phyloP scores from a whole-genome alignment of 2,797 vertebrate genomes.

The Pseudocheirus occidentalis region DNA sequence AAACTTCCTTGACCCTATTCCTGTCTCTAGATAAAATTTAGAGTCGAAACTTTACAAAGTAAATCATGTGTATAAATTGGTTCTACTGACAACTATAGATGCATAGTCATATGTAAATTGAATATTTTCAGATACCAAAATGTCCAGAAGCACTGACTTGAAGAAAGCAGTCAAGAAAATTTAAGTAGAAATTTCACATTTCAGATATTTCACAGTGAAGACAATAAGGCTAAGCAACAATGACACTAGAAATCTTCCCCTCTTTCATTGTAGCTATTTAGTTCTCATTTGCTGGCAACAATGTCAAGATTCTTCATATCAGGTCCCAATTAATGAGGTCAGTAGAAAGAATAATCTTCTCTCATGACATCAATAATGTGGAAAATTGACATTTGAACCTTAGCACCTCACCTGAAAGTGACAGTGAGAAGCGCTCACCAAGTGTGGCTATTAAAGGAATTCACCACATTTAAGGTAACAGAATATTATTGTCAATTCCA shows the following conservation, averaged over 20 bases:
- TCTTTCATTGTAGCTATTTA: constrained; percentile 70
- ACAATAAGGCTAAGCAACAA: constrained; percentile 60
- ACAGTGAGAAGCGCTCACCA: neutral
- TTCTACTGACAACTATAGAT: constrained; percentile 76
- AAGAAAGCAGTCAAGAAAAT: constrained; percentile 67
- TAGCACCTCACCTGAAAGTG: neutral
- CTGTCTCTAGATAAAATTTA: constrained; percentile 74
- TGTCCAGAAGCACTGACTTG: constrained; percentile 71
- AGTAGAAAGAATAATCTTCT: neutral
- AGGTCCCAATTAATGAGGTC: neutral
- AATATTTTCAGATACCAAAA: constrained; percentile 63
- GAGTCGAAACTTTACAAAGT: constrained; percentile 73
- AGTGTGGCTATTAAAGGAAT: neutral
- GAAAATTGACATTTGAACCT: neutral
- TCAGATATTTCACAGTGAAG: constrained; percentile 65
- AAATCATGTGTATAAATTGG: constrained; percentile 79
- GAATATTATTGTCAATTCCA: neutral
- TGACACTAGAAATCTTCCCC: constrained; percentile 63
- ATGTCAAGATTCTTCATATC: neutral
- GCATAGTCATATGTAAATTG: constrained; percentile 74
- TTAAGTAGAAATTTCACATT: constrained; percentile 57
- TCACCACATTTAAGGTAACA: neutral
- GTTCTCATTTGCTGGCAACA: constrained; percentile 58
- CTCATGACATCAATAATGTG: neutral
- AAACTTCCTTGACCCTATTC: constrained; percentile 74